These are phyloP conservation scores for Rousettus madagascariensis DNA, from an alignment of 2,797 vertebrate species.

Conservation along the genomic window DNA sequence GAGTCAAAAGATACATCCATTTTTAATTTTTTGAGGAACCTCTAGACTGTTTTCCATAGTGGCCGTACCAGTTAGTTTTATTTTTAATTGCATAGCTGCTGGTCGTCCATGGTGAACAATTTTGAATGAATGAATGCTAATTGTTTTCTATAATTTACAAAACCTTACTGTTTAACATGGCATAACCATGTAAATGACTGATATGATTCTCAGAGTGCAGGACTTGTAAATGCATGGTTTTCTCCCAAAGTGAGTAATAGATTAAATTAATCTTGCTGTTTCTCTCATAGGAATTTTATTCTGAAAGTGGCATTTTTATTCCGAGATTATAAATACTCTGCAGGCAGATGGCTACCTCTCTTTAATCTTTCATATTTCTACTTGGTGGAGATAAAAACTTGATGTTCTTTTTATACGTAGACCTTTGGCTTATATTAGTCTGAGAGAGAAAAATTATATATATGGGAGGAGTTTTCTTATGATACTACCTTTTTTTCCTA, in stretches of 20 bases:
- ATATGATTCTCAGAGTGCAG: background rate
- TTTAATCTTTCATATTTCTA: conserved; percentile 5
- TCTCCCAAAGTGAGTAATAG: background rate
- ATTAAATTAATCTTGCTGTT: background rate
- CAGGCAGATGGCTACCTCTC: background rate
- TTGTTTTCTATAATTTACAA: conserved; percentile 18
- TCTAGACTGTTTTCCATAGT: too few species aligned
- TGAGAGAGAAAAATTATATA: background rate
- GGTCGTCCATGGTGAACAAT: background rate
- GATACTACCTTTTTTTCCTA: background rate
- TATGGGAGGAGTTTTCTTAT: background rate
- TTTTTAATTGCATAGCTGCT: conserved; percentile 37
- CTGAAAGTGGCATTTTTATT: background rate
- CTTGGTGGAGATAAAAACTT: conserved; percentile 6
- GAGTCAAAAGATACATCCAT: too few species aligned
- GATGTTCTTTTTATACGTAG: conserved; percentile 46
- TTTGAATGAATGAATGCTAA: background rate
- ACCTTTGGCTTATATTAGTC: conserved; percentile 5
- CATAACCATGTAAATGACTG: background rate
- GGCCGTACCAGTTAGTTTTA: background rate
- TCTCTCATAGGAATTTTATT: background rate
- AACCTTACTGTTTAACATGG: background rate
- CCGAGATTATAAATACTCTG: background rate
- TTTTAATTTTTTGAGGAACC: too few species aligned
- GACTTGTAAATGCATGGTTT: background rate